Conservation (phyloP, 2,113 vertebrate species). For the Morone chrysops region DNA sequence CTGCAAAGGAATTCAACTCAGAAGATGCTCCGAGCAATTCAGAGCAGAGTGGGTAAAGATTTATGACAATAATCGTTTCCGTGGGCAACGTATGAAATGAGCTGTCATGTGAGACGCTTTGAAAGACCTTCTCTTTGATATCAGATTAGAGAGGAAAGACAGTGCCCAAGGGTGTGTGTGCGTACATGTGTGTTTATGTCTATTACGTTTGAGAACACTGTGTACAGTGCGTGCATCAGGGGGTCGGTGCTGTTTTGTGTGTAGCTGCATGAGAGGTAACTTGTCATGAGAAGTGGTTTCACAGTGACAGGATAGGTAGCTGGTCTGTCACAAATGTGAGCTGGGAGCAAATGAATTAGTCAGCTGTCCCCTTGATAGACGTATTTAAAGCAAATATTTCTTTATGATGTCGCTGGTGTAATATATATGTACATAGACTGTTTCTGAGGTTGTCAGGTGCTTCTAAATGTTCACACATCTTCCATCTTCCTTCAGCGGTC, state of each 20-base stretch:
- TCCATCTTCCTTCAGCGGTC: constrained; percentile 16
- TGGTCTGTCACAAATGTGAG: constrained; percentile 6
- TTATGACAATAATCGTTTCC: constrained; percentile 80
- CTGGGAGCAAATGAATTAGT: constrained; percentile 9
- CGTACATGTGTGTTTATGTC: constrained; percentile 25
- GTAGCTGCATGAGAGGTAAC: constrained; percentile 36
- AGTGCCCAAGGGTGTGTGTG: constrained; percentile 53
- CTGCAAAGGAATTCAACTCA: constrained; percentile 37
- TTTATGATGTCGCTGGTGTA: constrained; percentile 4
- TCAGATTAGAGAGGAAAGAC: constrained; percentile 80
- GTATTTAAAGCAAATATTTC: constrained; percentile 6
- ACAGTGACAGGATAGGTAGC: constrained; percentile 29
- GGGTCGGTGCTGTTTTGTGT: constrained; percentile 34
- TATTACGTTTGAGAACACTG: constrained; percentile 37
- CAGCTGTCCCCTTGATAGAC: not conserved
- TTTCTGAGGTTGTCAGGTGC: constrained; percentile 49
- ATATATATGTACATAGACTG: not conserved
- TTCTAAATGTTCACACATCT: constrained; percentile 44
- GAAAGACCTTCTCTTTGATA: constrained; percentile 82
- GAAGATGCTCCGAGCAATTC: constrained; percentile 54
- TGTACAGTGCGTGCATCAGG: constrained; percentile 5
- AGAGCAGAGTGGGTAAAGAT: constrained; percentile 62
- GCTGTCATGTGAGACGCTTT: constrained; percentile 77
- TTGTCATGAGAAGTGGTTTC: constrained; percentile 18
- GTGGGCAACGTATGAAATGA: constrained; percentile 80